phyloP scores from a whole-genome alignment of 2,888 invertebrate species.

The Capitulum mitella region DNA sequence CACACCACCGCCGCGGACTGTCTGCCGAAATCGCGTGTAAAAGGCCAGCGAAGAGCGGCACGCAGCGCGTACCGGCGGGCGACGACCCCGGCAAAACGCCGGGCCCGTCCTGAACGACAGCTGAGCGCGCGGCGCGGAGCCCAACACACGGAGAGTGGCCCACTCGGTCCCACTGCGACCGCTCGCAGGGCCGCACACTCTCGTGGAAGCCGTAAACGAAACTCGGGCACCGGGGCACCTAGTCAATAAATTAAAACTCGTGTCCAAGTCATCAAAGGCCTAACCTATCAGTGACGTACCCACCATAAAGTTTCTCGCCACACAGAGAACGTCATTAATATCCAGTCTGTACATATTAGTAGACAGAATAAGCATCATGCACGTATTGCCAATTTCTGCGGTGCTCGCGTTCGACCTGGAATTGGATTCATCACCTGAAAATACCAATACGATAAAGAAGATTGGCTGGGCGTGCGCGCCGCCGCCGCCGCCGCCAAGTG shows the following conservation, averaged over 20 bases:
- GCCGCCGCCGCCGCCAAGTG: too few relatives aligned
- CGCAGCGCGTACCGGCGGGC: too few relatives aligned
- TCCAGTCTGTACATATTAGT: conserved; percentile 18
- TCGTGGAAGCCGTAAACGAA: neutral
- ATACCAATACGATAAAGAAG: neutral
- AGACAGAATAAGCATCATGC: conserved; percentile 3
- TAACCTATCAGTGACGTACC: neutral
- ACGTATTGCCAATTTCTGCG: neutral
- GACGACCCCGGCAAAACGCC: too few relatives aligned
- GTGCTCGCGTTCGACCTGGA: neutral
- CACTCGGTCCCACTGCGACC: neutral
- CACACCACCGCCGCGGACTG: neutral
- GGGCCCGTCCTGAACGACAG: neutral
- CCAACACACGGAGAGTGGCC: neutral
- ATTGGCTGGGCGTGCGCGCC: neutral
- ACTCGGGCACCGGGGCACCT: neutral
- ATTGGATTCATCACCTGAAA: neutral
- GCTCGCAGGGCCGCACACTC: neutral
- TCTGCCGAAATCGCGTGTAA: too few relatives aligned
- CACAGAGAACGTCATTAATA: neutral
- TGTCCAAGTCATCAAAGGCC: neutral
- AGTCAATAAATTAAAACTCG: conserved; percentile 15
- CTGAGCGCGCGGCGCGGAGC: neutral
- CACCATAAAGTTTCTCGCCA: conserved; percentile 10
- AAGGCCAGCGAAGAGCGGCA: too few relatives aligned